Evolutionary conservation across 2,113 vertebrate genomes (phyloP), one percentile per base, ranked within the genome.

Genomic region (Equus przewalskii): DNA sequence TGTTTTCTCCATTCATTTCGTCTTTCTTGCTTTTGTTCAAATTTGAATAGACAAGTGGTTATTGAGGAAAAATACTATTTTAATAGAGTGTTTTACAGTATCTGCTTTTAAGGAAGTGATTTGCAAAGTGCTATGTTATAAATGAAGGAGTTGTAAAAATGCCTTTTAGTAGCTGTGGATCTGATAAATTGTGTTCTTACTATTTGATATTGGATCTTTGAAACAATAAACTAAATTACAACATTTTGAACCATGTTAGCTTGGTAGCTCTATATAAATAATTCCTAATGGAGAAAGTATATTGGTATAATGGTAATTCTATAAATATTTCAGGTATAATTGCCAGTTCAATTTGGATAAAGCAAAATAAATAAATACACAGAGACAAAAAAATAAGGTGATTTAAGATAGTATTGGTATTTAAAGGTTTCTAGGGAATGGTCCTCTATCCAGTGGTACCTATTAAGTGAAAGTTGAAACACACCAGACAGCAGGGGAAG

Each of bases 91-190:
- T 73, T 93, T 95, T 89, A 96, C 15, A 95, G 79, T 91, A 93
- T 91, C 58, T 95, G 49, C 86, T 93, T 96, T 94, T 93, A 96
- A 65, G 30, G 58, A 88, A 95, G 62, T 95, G 88, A 97, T 97
- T 97, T 97, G 88, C 94, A 89, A 91, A 97, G 79, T 94, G 82
- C 82, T 97, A 19, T 96, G 82, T 98, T 98, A 88, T 91, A 97
- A 93, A 97, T 96, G 70, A 94, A 93, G 72, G 84, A 69, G 67
- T 91, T 87, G 28, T 97, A 82, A 97, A 96, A 94, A 97, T 95
- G 73, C 65, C 41, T 81, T 97, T 97, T 78, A 91, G 96, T 97
- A 91, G 49, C 67, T 97, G 18, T 28, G 33, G 49, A 69, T 94
- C 88, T 95, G 56, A 91, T 56, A 95, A 96, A 97, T 94, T 65